Evolutionary conservation across 2,888 invertebrate species (phyloP), one percentile per base, ranked within the genome.

Genomic region (Dicranocentrus wangi): DNA sequence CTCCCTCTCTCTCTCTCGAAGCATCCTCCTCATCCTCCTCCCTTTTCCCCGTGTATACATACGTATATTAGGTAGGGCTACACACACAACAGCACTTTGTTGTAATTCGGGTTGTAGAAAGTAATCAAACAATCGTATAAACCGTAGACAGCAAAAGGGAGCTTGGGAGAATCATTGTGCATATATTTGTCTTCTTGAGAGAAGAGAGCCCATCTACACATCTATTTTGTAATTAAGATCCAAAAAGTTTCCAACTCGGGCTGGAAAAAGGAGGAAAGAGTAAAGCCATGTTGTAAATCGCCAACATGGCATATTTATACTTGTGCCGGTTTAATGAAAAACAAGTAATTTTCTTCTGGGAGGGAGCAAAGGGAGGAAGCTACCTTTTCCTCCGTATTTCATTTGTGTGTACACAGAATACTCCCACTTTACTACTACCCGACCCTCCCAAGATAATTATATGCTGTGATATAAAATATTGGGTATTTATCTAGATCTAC

Each of bases 211-310:
- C 47, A 47, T 17, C 28, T 60, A 19, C 71, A 53, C 63, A 73
- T 63, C 72, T 63, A 73, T 63, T 73, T 73, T 53, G 72, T 73
- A 73, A 73, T 73, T 73, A 73, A 73, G 72, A 73, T 63, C 21
- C 23, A 42, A 61, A 63, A 73, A 73, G 51, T 47, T 47, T n/a
- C 47, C 17, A 5, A 10, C 47, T 47, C 8, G n/a, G 10, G 32
- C 13, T 19, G 53, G 53, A 1, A 66, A 23, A 47, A 43, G 42
- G 21, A 51, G 47, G 47, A 3, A 47, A 47, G 15, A 47, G 8
- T 47, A 47, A n/a, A 15, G 8, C n/a, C 47, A 53, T 32, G 53
- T 65, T 65, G 42, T 70, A 58, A 55, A 55, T 70, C 43, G 42
- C 58, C 58, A 32, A 58, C 55, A 25, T 39, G 17, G 58, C 58